Percentiles rank a stretch among this genome's conserved stretches.
phyloP scores from a whole-genome alignment of 1,140 invertebrate genomes.

The Stratiolaelaps scimitus region DNA sequence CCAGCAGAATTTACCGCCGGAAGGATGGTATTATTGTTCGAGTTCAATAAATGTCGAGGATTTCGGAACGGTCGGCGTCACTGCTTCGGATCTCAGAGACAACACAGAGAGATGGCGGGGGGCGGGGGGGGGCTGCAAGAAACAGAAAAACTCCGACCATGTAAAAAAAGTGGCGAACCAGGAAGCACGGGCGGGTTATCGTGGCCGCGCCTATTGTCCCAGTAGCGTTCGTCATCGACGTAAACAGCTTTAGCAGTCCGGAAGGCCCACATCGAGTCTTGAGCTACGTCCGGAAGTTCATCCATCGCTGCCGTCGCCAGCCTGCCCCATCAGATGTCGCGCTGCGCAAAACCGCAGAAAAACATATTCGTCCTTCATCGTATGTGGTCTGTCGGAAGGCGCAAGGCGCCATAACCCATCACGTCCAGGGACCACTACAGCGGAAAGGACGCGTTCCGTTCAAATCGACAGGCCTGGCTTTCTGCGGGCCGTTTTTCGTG shows the following conservation, averaged over 20 bases:
- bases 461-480: not conserved
- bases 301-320: not conserved
- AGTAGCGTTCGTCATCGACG: not conserved
- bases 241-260: not conserved
- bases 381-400: not conserved
- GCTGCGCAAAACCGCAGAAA: not conserved
- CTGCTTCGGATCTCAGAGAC: not conserved
- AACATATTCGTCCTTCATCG: not conserved
- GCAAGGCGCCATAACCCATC: not conserved
- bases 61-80: not conserved
- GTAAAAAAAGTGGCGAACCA: not conserved
- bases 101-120: not conserved
- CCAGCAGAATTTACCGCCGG: not conserved
- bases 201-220: not conserved
- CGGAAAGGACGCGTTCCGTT: not conserved
- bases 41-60: not conserved
- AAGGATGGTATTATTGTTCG: not conserved
- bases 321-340: not conserved
- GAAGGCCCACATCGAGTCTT: not conserved
- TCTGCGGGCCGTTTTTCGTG: constrained; percentile 14
- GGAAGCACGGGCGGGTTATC: constrained; percentile 2
- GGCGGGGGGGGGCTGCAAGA: not conserved
- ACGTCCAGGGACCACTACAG: not conserved
- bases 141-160: not conserved
- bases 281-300: not conserved